phyloP scores from a whole-genome alignment of 92 coral and sea anemone species.

The Hydrozoanthus gracilis region DNA sequence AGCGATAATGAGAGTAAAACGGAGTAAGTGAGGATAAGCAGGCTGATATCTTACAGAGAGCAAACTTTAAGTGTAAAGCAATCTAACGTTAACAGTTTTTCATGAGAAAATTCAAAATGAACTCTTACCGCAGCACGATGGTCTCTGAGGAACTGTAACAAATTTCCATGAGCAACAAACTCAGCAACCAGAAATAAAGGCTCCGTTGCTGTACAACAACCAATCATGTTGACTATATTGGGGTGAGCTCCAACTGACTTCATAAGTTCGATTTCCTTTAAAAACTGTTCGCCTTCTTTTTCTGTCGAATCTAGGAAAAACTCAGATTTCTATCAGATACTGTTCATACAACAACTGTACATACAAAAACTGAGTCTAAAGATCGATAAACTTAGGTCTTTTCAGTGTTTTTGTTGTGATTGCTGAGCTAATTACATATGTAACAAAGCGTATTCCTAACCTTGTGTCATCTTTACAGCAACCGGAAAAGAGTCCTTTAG shows the following conservation, averaged over 20 bases:
- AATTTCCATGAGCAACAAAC: slow-evolving; percentile 26
- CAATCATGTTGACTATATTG: slow-evolving; percentile 34
- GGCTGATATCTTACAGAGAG: no score
- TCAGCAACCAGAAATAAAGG: slow-evolving; percentile 28
- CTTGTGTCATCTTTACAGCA: slow-evolving; percentile 36
- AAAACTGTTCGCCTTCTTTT: slow-evolving; percentile 10
- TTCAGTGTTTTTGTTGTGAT: no score
- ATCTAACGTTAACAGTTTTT: no score
- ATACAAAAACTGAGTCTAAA: no score
- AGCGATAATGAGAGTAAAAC: no score
- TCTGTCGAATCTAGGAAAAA: slow-evolving; percentile 1
- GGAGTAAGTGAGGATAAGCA: no score
- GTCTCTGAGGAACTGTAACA: slow-evolving; percentile 25
- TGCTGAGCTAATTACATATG: no score
- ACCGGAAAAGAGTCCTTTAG: background rate
- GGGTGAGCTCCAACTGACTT: slow-evolving; percentile 33
- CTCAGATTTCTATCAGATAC: no score
- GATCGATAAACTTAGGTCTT: no score
- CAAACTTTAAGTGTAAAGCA: no score
- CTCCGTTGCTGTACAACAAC: slow-evolving; percentile 20
- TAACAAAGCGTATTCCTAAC: background rate
- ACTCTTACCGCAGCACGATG: slow-evolving; percentile 20
- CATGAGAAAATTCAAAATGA: background rate
- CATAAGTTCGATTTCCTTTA: slow-evolving; percentile 31
- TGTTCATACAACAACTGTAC: no score